phyloP scores from a whole-genome alignment of 2,113 vertebrate species.

The Pseudopipra pipra region DNA sequence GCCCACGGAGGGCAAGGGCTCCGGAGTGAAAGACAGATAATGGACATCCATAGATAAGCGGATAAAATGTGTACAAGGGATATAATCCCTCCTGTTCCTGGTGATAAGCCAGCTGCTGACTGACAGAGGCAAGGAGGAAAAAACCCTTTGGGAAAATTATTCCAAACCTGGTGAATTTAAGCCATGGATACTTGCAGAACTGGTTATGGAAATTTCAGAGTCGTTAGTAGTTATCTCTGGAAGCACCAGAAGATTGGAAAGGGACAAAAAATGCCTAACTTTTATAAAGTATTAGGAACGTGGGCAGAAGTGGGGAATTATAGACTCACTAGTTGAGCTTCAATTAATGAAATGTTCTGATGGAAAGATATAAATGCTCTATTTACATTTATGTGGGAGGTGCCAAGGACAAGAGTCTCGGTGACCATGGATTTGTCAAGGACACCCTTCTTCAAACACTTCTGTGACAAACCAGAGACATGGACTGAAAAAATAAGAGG shows the following conservation, averaged over 20 bases:
- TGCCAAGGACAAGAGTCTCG: background rate
- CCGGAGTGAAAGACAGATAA: constrained; percentile 16
- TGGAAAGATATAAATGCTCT: background rate
- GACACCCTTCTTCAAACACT: background rate
- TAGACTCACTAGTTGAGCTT: background rate
- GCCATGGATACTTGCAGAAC: background rate
- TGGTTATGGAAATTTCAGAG: background rate
- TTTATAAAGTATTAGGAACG: background rate
- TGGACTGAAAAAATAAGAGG: background rate
- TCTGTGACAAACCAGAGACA: background rate
- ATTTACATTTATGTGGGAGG: background rate
- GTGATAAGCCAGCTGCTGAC: constrained; percentile 45
- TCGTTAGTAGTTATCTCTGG: background rate
- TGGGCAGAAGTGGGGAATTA: background rate
- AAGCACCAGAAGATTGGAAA: background rate
- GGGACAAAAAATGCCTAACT: background rate
- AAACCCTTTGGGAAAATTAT: background rate
- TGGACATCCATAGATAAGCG: constrained; percentile 11
- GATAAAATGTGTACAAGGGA: constrained; percentile 35
- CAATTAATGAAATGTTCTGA: background rate
- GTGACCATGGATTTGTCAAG: background rate
- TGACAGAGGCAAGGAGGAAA: constrained; percentile 32
- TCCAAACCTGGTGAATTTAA: constrained; percentile 19
- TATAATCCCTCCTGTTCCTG: constrained; percentile 51
- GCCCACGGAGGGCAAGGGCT: background rate